Conservation (phyloP, 2,888 invertebrate species). For the Aphrophora alni region DNA sequence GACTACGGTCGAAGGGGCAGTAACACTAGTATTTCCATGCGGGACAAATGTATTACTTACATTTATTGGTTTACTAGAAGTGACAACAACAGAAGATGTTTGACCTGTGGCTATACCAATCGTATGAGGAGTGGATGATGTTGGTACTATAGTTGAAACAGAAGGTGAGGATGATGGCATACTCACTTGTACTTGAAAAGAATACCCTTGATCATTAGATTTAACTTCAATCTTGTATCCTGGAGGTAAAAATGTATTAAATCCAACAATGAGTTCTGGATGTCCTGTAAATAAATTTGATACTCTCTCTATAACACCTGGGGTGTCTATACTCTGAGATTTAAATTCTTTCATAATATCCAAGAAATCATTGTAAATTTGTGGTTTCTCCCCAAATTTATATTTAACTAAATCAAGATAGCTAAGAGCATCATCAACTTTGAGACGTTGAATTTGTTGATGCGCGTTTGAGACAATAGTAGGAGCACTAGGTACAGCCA, state of each 20-base stretch:
- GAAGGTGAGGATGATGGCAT: slow-evolving; percentile 71
- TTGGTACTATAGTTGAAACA: slow-evolving; percentile 39
- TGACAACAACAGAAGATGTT: slow-evolving; percentile 15
- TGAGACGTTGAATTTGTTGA: slow-evolving; percentile 84
- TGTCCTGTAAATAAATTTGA: slow-evolving; percentile 95
- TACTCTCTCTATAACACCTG: slow-evolving; percentile 96
- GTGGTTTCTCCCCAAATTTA: slow-evolving; percentile 95
- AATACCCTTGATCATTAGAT: slow-evolving; percentile 81
- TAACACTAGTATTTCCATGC: not conserved
- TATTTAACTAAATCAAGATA: slow-evolving; percentile 91
- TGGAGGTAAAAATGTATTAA: slow-evolving; percentile 98
- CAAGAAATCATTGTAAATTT: slow-evolving; percentile 97
- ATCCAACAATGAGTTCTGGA: slow-evolving; percentile 96
- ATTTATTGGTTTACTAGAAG: slow-evolving; percentile 26
- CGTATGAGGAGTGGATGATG: slow-evolving; percentile 27
- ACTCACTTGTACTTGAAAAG: slow-evolving; percentile 74
- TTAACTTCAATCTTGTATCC: slow-evolving; percentile 99
- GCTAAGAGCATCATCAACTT: slow-evolving; percentile 97
- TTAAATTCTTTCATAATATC: slow-evolving; percentile 99
- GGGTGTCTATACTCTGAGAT: slow-evolving; percentile 96
- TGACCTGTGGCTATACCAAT: not conserved
- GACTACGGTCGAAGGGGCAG: not conserved
- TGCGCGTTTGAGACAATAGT: slow-evolving; percentile 46
- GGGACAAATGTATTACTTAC: not conserved
- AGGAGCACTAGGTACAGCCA: slow-evolving; percentile 31